Evolutionary conservation across 2,113 vertebrate species (phyloP).

Genomic region (Saiga tatarica): DNA sequence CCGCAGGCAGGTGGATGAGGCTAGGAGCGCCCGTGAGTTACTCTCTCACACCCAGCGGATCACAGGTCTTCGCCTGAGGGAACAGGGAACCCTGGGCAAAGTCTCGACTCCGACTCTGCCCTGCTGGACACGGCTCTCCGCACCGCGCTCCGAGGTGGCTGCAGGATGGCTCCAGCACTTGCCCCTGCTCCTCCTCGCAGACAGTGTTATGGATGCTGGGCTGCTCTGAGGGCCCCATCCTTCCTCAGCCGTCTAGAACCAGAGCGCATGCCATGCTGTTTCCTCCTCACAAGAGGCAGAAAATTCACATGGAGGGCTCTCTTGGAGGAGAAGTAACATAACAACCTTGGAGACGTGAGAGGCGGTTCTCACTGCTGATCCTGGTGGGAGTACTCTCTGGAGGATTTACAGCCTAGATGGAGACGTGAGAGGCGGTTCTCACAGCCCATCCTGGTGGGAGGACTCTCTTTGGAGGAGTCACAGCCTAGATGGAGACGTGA

Average conservation of each 20-base stretch:
- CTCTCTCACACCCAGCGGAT: neutral
- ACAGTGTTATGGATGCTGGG: no score
- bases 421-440: neutral
- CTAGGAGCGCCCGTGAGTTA: neutral
- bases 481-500: neutral
- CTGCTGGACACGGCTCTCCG: neutral
- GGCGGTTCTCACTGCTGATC: fast-evolving
- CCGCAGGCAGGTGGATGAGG: no score
- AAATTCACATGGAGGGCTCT: neutral
- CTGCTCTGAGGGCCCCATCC: neutral
- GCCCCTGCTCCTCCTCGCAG: neutral
- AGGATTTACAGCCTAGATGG: neutral
- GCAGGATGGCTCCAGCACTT: fast-evolving
- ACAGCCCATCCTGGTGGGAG: fast-evolving
- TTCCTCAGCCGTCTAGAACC: fast-evolving
- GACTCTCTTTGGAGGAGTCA: neutral
- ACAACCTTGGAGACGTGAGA: neutral
- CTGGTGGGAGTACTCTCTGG: neutral
- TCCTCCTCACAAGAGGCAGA: neutral
- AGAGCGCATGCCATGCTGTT: neutral
- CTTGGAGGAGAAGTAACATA: neutral
- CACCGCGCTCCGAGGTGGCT: fast-evolving
- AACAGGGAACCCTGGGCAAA: neutral
- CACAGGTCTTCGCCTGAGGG: neutral
- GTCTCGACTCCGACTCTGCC: fast-evolving